Evolutionary conservation across 1,140 invertebrate species (phyloP).

Genomic region (Mercenaria mercenaria): DNA sequence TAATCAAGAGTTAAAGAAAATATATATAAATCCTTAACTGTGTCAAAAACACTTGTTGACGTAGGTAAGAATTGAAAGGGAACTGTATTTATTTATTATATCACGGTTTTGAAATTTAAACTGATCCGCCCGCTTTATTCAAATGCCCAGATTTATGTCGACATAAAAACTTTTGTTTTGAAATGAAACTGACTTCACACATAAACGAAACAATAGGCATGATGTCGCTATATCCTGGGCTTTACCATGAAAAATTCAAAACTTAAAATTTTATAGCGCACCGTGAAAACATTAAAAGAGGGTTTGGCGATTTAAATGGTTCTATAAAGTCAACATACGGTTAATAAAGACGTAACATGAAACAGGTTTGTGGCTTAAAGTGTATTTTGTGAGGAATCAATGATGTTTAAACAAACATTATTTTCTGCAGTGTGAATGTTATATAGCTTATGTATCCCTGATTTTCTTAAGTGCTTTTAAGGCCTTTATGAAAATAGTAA

Average conservation of each 20-base stretch:
- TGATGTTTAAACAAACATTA: slow-evolving; percentile 57
- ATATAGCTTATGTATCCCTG: slow-evolving; percentile 9
- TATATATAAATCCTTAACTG: too few relatives aligned
- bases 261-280: neutral
- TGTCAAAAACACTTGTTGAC: too few relatives aligned
- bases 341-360: slow-evolving; percentile 51
- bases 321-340: slow-evolving; percentile 23
- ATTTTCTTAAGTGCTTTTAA: neutral
- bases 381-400: slow-evolving; percentile 48
- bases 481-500: slow-evolving; percentile 57
- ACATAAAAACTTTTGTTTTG: slow-evolving; percentile 35
- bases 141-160: neutral
- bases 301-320: slow-evolving; percentile 23
- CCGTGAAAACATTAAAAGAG: neutral
- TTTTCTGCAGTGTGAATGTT: neutral
- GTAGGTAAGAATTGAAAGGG: too few relatives aligned
- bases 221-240: slow-evolving; percentile 17
- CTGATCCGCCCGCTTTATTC: too few relatives aligned
- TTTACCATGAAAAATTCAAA: neutral
- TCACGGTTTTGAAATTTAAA: too few relatives aligned
- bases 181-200: slow-evolving; percentile 1
- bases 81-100: too few relatives aligned
- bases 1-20: too few relatives aligned
- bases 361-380: slow-evolving; percentile 40
- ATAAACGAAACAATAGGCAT: slow-evolving; percentile 46